Conservation (phyloP, 2,888 invertebrate species). For the Allolobophora icterica region DNA sequence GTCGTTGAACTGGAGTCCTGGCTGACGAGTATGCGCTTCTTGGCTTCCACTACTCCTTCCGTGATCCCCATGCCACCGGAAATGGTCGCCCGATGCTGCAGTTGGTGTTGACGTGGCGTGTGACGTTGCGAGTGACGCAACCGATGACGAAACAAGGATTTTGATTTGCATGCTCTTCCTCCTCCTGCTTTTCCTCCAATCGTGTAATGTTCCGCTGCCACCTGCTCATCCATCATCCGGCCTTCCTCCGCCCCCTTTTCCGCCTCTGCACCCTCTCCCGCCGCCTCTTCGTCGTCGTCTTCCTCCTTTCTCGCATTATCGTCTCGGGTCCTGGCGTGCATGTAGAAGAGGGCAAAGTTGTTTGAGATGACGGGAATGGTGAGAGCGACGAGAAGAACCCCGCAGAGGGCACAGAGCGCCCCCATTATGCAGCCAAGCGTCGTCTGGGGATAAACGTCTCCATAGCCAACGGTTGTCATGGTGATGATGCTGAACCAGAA, state of each 20-base stretch:
- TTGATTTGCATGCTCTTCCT: not conserved
- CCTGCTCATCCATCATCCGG: not conserved
- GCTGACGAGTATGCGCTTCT: slow-evolving; percentile 37
- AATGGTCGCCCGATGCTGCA: not conserved
- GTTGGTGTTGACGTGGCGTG: not conserved
- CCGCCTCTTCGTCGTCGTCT: not conserved
- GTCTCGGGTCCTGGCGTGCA: slow-evolving; percentile 58
- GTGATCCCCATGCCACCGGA: not conserved
- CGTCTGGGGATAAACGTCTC: slow-evolving; percentile 59
- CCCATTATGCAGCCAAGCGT: slow-evolving; percentile 61
- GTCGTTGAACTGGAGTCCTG: slow-evolving; percentile 44
- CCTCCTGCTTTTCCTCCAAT: slow-evolving; percentile 2
- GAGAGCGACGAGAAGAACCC: slow-evolving; percentile 61
- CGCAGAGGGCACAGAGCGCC: slow-evolving; percentile 59
- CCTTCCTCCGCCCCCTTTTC: not conserved
- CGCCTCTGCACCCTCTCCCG: not conserved
- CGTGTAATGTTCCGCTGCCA: not conserved
- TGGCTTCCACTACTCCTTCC: not conserved
- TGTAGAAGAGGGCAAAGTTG: slow-evolving; percentile 64
- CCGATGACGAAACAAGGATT: not conserved
- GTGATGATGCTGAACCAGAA: slow-evolving; percentile 67
- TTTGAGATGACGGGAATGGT: slow-evolving; percentile 64
- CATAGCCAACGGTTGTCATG: slow-evolving; percentile 64
- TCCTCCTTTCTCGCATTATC: slow-evolving; percentile 35
- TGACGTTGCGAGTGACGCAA: not conserved